A percentile compares a stretch with the other conserved stretches of the same genome.
Evolutionary conservation across 2,888 invertebrate genomes (phyloP).

Genomic region (Therioaphis trifolii): DNA sequence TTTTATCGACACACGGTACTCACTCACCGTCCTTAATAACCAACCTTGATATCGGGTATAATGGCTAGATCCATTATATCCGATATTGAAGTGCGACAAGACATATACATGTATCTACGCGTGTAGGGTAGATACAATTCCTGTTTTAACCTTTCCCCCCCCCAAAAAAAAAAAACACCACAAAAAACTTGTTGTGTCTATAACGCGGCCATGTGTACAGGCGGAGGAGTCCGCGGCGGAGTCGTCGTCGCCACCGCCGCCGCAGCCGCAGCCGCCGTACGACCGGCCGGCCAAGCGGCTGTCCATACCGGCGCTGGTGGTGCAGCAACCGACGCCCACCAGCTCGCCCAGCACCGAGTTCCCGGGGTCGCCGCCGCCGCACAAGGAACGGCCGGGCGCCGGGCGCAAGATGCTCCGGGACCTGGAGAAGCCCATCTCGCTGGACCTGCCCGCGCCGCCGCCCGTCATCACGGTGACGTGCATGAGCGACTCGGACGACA

Average conservation of each 20-base stretch:
- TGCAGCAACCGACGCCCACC: conserved; percentile 79
- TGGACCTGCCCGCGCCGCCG: conserved; percentile 73
- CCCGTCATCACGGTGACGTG: conserved; percentile 77
- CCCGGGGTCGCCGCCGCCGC: conserved; percentile 74
- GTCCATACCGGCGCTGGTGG: conserved; percentile 75
- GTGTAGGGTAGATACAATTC: no score
- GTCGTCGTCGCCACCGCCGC: not conserved
- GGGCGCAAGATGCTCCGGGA: conserved; percentile 70
- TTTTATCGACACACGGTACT: no score
- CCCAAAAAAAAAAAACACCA: no score
- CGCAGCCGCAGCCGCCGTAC: not conserved
- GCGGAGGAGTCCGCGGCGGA: no score
- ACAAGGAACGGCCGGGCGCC: conserved; percentile 65
- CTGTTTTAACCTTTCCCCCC: no score
- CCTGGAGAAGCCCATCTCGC: conserved; percentile 75
- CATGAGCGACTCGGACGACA: conserved; percentile 82
- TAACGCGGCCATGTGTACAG: no score
- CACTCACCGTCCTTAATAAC: no score
- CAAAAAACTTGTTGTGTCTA: no score
- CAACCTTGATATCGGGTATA: no score
- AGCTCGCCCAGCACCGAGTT: conserved; percentile 70
- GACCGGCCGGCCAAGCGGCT: conserved; percentile 66
- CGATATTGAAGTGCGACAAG: no score
- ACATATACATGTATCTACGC: no score
- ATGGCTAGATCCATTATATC: no score